These are phyloP conservation scores for Xyliphius kryptos DNA, from an alignment of 2,113 vertebrate species.

Conservation along the genomic window DNA sequence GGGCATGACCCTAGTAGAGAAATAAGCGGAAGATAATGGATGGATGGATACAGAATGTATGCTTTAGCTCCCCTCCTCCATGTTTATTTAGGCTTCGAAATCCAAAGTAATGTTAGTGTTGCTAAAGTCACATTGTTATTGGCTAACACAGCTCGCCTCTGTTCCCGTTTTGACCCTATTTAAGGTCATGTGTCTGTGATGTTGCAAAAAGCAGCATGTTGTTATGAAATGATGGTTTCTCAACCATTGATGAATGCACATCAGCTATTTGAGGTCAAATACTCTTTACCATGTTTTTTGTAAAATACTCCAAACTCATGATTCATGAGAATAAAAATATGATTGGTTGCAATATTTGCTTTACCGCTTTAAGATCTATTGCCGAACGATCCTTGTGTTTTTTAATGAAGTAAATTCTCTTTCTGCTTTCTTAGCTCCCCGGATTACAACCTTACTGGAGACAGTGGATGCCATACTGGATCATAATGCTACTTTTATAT, in stretches of 20 bases:
- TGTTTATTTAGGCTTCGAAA: conserved; percentile 5
- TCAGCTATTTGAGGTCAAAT: conserved; percentile 21
- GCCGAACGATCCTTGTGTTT: conserved; percentile 8
- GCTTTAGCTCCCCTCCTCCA: too few relatives aligned
- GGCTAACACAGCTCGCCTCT: conserved; percentile 14
- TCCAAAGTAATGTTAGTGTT: neutral
- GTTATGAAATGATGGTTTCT: conserved; percentile 29
- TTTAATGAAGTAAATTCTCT: conserved; percentile 19
- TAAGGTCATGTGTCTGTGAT: conserved; percentile 14
- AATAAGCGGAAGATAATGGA: too few relatives aligned
- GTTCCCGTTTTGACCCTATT: neutral
- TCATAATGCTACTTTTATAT: conserved; percentile 90
- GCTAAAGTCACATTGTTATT: conserved; percentile 4
- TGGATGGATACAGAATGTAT: too few relatives aligned
- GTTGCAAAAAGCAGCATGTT: conserved; percentile 5
- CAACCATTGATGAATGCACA: conserved; percentile 11
- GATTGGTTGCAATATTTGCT: neutral
- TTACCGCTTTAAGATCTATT: conserved; percentile 4
- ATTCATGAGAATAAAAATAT: conserved; percentile 13
- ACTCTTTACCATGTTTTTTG: neutral
- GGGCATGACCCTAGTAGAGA: too few relatives aligned
- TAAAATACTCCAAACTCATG: conserved; percentile 6
- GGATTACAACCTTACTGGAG: conserved; percentile 83
- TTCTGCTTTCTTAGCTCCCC: conserved; percentile 70
- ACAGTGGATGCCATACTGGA: conserved; percentile 83